These are phyloP conservation scores for Acrocephalus kingi DNA, from an alignment of 2,113 vertebrate species.

Conservation along the genomic window DNA sequence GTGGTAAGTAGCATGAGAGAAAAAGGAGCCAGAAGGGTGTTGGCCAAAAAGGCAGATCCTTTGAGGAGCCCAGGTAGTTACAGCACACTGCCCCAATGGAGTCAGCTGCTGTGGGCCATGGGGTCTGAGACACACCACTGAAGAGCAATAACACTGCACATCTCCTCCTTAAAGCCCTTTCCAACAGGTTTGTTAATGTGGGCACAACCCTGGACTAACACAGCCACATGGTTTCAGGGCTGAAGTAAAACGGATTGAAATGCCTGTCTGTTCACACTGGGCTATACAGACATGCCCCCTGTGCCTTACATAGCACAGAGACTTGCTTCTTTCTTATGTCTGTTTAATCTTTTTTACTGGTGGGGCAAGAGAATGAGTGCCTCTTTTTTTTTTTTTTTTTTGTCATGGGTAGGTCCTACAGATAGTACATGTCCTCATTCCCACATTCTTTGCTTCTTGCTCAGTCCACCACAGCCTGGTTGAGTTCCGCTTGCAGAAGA, in stretches of 20 bases:
- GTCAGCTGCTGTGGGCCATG: not conserved
- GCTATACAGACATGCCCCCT: not conserved
- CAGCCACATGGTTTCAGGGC: not conserved
- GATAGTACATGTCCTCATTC: not conserved
- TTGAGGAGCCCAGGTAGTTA: not conserved
- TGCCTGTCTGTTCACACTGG: not conserved
- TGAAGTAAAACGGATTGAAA: not conserved
- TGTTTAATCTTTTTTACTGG: not conserved
- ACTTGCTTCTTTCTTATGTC: not conserved
- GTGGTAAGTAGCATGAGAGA: conserved; percentile 78
- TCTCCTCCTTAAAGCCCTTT: not conserved
- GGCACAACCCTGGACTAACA: not conserved
- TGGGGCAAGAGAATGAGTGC: not conserved
- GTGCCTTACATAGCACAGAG: not conserved
- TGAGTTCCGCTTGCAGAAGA: conserved; percentile 71
- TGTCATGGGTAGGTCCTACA: not conserved
- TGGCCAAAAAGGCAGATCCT: not conserved
- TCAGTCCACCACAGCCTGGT: conserved; percentile 76
- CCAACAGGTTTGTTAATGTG: not conserved
- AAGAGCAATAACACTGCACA: not conserved
- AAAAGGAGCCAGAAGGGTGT: not conserved
- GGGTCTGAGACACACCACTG: not conserved
- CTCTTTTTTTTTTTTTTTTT: not conserved
- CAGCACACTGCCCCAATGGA: not conserved
- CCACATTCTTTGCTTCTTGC: conserved; percentile 19